These are phyloP conservation scores for Oxyura jamaicensis DNA, from an alignment of 2,113 vertebrate genomes.

Conservation along the genomic window DNA sequence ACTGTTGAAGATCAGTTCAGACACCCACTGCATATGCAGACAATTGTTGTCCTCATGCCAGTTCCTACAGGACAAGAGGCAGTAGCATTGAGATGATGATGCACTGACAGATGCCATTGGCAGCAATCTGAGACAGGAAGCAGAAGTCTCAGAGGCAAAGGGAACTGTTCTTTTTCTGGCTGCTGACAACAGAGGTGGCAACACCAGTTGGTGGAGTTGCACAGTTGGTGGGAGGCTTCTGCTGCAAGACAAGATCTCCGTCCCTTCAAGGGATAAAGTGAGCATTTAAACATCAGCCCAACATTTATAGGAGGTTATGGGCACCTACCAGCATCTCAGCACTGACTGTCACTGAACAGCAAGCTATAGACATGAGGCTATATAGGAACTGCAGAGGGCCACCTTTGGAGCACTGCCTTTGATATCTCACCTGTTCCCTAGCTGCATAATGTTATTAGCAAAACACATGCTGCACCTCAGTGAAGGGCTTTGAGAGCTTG, in stretches of 20 bases:
- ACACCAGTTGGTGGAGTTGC: neutral
- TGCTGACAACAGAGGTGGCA: neutral
- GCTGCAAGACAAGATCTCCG: neutral
- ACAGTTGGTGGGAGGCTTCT: neutral
- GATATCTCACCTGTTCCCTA: neutral
- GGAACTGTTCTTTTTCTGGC: neutral
- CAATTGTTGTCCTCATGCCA: no score
- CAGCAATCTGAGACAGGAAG: neutral
- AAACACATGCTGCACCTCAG: neutral
- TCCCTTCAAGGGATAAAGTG: neutral
- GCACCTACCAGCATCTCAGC: neutral
- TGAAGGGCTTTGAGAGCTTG: neutral
- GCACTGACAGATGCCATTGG: neutral
- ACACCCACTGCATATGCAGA: no score
- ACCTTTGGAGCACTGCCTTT: neutral
- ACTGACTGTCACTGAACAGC: neutral
- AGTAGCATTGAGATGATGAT: neutral
- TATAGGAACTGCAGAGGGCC: neutral
- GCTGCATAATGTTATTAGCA: neutral
- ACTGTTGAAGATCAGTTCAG: neutral
- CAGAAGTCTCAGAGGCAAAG: neutral
- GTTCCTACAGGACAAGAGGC: neutral
- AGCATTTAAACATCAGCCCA: neutral
- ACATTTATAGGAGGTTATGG: neutral
- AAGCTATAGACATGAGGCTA: neutral